Evolutionary conservation across 1,140 invertebrate species (phyloP).

Genomic region (Diachasmimorpha longicaudata): DNA sequence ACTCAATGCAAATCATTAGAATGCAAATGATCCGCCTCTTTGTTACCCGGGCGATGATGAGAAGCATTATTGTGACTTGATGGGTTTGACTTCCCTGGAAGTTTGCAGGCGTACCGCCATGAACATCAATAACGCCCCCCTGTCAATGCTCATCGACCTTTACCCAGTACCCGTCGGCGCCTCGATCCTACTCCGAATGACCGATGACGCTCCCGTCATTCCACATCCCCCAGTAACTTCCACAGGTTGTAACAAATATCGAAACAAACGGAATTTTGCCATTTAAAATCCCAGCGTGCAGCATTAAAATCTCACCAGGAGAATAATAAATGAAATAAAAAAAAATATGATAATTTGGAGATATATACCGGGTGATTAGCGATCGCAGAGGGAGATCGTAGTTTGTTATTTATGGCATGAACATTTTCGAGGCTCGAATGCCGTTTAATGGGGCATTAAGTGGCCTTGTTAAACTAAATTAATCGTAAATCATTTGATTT

Average conservation of each 20-base stretch:
- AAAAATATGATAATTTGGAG: neutral
- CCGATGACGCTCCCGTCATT: neutral
- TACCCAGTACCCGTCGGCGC: neutral
- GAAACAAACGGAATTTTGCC: neutral
- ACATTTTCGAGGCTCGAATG: neutral
- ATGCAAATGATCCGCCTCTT: neutral
- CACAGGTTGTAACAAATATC: neutral
- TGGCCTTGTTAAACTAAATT: conserved; percentile 6
- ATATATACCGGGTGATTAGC: neutral
- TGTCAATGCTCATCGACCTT: conserved; percentile 10
- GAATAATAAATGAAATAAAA: neutral
- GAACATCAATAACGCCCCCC: conserved; percentile 3
- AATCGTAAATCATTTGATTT: neutral
- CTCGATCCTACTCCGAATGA: neutral
- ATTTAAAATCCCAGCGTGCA: conserved; percentile 2
- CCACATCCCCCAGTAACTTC: neutral
- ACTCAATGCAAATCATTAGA: neutral
- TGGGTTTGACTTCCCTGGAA: conserved; percentile 4
- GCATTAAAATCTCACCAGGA: neutral
- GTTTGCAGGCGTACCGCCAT: conserved; percentile 1
- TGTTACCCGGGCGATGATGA: neutral
- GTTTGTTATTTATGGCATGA: neutral
- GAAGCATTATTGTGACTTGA: conserved; percentile 4
- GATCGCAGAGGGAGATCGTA: neutral
- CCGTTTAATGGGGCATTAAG: neutral